A percentile compares a stretch with the other conserved stretches of the same genome.
Conservation (phyloP, 2,888 invertebrate genomes). For the Apodemia zela region DNA sequence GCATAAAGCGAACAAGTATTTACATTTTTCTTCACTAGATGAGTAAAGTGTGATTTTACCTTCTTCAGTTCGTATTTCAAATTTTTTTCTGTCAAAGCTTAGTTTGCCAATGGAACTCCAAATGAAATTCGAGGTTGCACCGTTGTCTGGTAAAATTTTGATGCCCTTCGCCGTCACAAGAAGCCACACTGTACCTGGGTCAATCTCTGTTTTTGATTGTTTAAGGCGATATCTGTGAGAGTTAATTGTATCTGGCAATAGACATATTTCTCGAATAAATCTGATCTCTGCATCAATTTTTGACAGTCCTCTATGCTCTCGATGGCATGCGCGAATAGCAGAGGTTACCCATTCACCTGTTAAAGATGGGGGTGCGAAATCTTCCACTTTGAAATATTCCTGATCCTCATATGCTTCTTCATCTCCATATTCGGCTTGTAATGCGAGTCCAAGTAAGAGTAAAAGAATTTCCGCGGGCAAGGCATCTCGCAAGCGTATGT, state of each 20-base stretch:
- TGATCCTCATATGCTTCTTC: constrained; percentile 66
- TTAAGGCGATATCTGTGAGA: constrained; percentile 93
- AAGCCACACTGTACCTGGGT: constrained; percentile 90
- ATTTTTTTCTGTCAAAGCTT: constrained; percentile 98
- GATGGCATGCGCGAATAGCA: constrained; percentile 88
- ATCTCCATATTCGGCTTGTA: constrained; percentile 96
- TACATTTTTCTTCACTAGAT: constrained; percentile 95
- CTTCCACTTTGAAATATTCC: constrained; percentile 88
- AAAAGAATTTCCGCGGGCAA: constrained; percentile 84
- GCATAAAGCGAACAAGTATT: constrained; percentile 92
- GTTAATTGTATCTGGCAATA: constrained; percentile 91
- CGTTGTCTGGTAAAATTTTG: constrained; percentile 88
- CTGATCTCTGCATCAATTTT: constrained; percentile 90
- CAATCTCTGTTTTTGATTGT: constrained; percentile 86
- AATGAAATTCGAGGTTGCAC: constrained; percentile 88
- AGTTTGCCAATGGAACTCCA: constrained; percentile 98
- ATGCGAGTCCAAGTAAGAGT: constrained; percentile 91
- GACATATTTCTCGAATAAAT: constrained; percentile 94
- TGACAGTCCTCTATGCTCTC: constrained; percentile 89
- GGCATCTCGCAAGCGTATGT: constrained; percentile 85
- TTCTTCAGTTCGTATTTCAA: constrained; percentile 95
- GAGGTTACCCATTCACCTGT: constrained; percentile 80
- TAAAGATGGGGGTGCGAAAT: constrained; percentile 88
- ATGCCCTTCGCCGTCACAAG: constrained; percentile 96
- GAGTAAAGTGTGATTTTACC: constrained; percentile 94